These are phyloP conservation scores for Bembecia ichneumoniformis DNA, from an alignment of 2,888 invertebrate species.

Conservation along the genomic window DNA sequence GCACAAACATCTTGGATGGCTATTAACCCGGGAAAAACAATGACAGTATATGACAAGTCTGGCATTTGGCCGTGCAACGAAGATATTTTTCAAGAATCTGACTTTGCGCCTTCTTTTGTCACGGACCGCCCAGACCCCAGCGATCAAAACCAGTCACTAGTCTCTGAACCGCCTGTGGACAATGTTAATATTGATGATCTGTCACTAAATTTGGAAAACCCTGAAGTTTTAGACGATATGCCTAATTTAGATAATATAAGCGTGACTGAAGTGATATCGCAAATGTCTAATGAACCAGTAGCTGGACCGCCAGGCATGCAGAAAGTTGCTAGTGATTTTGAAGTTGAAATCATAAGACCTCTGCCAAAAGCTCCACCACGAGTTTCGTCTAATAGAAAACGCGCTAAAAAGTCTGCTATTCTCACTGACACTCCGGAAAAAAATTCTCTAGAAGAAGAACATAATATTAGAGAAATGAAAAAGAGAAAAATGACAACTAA, in stretches of 20 bases:
- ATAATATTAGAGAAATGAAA: background rate
- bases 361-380: background rate
- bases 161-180: background rate
- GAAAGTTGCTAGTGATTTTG: constrained; percentile 1
- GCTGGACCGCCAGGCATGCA: constrained; percentile 3
- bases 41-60: background rate
- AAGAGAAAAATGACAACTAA: background rate
- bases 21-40: background rate
- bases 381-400: background rate
- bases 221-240: constrained; percentile 1
- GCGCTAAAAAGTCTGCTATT: constrained; percentile 3
- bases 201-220: constrained; percentile 3
- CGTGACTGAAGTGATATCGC: constrained; percentile 2
- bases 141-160: background rate
- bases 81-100: no score
- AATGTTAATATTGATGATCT: background rate
- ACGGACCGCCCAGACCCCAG: background rate
- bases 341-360: no score
- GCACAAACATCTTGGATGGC: background rate
- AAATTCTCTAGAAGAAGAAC: constrained; percentile 1
- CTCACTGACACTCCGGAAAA: constrained; percentile 3
- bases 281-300: constrained; percentile 1
- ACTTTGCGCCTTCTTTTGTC: background rate
- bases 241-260: constrained; percentile 1
- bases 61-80: no score